These are phyloP conservation scores for Anastatus disparis DNA, from an alignment of 1,140 invertebrate species.

Conservation along the genomic window DNA sequence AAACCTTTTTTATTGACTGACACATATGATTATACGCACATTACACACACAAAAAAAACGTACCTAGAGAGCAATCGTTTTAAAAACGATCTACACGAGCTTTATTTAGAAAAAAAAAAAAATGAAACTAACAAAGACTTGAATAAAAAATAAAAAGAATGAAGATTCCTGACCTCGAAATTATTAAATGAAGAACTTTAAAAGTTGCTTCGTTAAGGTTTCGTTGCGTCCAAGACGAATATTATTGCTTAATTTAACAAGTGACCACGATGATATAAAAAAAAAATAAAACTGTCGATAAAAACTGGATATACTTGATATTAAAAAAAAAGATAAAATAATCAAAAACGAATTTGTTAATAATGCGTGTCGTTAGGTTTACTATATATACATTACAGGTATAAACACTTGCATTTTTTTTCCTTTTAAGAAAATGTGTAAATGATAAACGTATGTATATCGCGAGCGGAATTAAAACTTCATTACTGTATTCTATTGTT, in stretches of 20 bases:
- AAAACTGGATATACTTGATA: no score
- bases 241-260: no score
- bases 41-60: no score
- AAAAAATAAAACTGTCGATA: no score
- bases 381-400: no score
- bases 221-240: no score
- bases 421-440: no score
- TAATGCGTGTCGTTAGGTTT: background rate
- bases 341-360: background rate
- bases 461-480: no score
- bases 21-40: slow-evolving; percentile 13
- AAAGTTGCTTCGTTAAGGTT: background rate
- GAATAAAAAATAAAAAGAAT: slow-evolving; percentile 3
- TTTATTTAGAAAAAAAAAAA: background rate
- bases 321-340: background rate
- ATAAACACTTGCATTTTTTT: no score
- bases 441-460: no score
- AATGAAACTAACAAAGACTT: slow-evolving; percentile 9
- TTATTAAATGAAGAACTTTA: background rate
- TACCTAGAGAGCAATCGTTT: slow-evolving; percentile 4
- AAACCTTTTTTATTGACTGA: background rate
- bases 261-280: no score
- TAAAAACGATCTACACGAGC: slow-evolving; percentile 10
- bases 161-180: background rate
- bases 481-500: no score